A percentile compares a stretch with the other conserved stretches of the same genome.
Conservation (phyloP, 2,888 invertebrate genomes). For the Pachydiplax longipennis region DNA sequence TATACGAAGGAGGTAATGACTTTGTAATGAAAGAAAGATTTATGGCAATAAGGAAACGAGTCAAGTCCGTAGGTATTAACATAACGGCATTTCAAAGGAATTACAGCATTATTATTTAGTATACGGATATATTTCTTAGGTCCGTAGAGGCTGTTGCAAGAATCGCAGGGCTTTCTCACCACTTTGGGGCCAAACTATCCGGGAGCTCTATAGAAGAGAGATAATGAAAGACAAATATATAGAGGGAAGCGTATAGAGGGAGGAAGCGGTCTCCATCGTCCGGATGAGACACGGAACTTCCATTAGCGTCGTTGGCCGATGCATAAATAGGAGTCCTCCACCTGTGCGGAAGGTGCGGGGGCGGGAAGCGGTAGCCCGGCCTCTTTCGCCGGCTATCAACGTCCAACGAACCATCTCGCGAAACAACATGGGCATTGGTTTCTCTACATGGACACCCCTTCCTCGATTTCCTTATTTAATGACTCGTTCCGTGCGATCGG, state of each 20-base stretch:
- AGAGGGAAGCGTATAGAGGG: neutral
- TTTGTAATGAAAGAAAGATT: too few species aligned
- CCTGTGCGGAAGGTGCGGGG: neutral
- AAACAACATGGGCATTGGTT: slow-evolving; percentile 13
- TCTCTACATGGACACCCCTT: neutral
- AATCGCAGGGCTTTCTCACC: too few species aligned
- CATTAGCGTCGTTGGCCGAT: slow-evolving; percentile 11
- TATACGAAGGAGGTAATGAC: too few species aligned
- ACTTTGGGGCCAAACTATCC: too few species aligned
- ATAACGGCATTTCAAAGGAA: too few species aligned
- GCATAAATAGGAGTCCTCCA: slow-evolving; percentile 23
- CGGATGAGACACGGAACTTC: slow-evolving; percentile 24
- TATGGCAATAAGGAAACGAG: too few species aligned
- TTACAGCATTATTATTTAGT: too few species aligned
- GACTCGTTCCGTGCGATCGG: neutral
- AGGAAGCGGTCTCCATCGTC: neutral
- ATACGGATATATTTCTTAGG: too few species aligned
- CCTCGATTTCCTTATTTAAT: neutral
- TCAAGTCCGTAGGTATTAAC: too few species aligned
- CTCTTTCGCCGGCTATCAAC: slow-evolving; percentile 10
- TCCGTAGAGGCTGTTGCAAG: too few species aligned
- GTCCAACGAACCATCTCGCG: neutral
- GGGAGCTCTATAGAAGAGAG: neutral
- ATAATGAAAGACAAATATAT: neutral
- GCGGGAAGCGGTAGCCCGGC: slow-evolving; percentile 21